Conservation (phyloP, 2,888 invertebrate genomes). For the Calephelis perditalis region DNA sequence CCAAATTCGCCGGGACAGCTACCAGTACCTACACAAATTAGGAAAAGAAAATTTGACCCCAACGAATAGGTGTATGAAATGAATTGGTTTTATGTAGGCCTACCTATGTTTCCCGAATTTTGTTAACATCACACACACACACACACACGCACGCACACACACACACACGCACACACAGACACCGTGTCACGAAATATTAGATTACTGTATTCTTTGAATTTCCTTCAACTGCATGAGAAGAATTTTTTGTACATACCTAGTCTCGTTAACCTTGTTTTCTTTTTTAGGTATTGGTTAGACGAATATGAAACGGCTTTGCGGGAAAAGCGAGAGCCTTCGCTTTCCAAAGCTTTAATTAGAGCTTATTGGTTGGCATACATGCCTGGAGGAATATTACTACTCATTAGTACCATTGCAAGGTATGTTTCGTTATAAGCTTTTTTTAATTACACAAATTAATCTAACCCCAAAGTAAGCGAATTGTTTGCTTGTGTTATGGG, state of each 20-base stretch:
- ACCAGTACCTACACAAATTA: too few species aligned
- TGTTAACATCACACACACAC: not conserved
- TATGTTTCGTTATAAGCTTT: constrained; percentile 42
- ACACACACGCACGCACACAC: not conserved
- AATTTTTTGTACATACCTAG: too few species aligned
- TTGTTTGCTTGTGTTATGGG: too few species aligned
- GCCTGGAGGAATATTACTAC: constrained; percentile 75
- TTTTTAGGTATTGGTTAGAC: constrained; percentile 67
- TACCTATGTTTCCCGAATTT: too few species aligned
- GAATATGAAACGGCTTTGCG: constrained; percentile 65
- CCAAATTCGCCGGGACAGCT: too few species aligned
- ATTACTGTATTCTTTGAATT: too few species aligned
- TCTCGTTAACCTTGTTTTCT: too few species aligned
- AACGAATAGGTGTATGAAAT: too few species aligned
- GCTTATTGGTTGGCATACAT: constrained; percentile 77
- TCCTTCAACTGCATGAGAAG: too few species aligned
- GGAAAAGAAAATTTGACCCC: too few species aligned
- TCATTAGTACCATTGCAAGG: constrained; percentile 71
- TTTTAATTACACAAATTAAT: not conserved
- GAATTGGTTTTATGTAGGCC: too few species aligned
- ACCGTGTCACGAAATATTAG: not conserved
- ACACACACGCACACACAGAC: not conserved
- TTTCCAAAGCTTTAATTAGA: constrained; percentile 73
- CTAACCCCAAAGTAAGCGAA: too few species aligned
- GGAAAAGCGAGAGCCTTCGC: constrained; percentile 73